phyloP scores from a whole-genome alignment of 2,113 vertebrate genomes.

The Uropsilus gracilis region DNA sequence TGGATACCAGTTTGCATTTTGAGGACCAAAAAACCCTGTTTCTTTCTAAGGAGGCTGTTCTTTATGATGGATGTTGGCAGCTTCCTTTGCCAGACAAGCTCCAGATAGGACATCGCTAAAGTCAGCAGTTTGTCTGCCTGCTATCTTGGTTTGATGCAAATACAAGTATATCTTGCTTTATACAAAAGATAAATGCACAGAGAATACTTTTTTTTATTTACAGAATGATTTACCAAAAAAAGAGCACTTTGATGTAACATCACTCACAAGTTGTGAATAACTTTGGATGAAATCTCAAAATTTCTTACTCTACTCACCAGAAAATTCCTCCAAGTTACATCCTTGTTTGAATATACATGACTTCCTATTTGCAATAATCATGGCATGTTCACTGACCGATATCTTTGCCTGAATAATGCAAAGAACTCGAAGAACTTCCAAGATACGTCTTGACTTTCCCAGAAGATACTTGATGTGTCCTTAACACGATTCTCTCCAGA shows the following conservation, averaged over 20 bases:
- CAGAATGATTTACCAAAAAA: background rate
- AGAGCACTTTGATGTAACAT: background rate
- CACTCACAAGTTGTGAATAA: slow-evolving; percentile 2
- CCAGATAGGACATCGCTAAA: slow-evolving; percentile 45
- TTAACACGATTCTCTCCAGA: background rate
- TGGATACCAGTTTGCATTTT: slow-evolving; percentile 21
- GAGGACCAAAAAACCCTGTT: background rate
- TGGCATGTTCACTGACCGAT: background rate
- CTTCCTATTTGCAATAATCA: background rate
- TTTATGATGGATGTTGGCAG: slow-evolving; percentile 50
- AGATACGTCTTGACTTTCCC: background rate
- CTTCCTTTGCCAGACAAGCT: slow-evolving; percentile 34
- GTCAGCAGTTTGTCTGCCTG: slow-evolving; percentile 49
- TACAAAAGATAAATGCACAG: slow-evolving; percentile 1
- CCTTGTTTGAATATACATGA: background rate
- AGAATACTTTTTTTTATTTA: slow-evolving; percentile 15
- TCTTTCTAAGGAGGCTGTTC: slow-evolving; percentile 19
- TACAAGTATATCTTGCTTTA: slow-evolving; percentile 32
- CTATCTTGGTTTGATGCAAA: slow-evolving; percentile 41
- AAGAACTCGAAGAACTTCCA: background rate
- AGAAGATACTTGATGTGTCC: background rate
- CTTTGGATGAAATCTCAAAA: slow-evolving; percentile 13
- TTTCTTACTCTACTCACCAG: background rate
- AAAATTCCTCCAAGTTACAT: background rate
- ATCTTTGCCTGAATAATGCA: background rate